phyloP scores from a whole-genome alignment of 2,113 vertebrate species.

The Corvus cornix region DNA sequence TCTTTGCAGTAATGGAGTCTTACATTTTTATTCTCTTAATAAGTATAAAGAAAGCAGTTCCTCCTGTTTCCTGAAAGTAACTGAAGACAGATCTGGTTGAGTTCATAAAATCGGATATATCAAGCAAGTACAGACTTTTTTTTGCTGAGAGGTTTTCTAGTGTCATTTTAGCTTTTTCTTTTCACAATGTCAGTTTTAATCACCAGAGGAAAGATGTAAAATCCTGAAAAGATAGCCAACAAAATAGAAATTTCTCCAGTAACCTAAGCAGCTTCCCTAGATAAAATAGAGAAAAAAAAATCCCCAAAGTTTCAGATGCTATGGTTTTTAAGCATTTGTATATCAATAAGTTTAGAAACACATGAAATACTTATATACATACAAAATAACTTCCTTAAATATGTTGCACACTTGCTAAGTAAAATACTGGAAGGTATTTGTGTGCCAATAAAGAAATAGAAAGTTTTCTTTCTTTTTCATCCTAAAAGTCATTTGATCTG shows the following conservation, averaged over 20 bases:
- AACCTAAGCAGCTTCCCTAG: neutral
- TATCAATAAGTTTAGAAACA: neutral
- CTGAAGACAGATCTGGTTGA: neutral
- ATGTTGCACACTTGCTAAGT: neutral
- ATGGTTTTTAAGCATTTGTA: neutral
- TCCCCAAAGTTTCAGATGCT: neutral
- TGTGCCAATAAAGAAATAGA: neutral
- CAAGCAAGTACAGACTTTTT: neutral
- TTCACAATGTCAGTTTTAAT: neutral
- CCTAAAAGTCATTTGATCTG: neutral
- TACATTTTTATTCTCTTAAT: neutral
- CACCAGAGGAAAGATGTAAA: neutral
- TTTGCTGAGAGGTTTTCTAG: neutral
- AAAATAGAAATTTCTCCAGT: neutral
- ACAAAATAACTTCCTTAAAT: neutral
- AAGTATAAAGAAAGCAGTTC: neutral
- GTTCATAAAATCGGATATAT: neutral
- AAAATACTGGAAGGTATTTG: neutral
- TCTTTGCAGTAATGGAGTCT: neutral
- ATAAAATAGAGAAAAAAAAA: neutral
- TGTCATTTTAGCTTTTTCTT: neutral
- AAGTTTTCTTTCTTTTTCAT: neutral
- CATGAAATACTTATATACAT: neutral
- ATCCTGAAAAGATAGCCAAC: neutral
- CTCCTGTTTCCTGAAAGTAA: neutral